Conservation (phyloP, 2,113 vertebrate genomes). For the Chrysemys picta region DNA sequence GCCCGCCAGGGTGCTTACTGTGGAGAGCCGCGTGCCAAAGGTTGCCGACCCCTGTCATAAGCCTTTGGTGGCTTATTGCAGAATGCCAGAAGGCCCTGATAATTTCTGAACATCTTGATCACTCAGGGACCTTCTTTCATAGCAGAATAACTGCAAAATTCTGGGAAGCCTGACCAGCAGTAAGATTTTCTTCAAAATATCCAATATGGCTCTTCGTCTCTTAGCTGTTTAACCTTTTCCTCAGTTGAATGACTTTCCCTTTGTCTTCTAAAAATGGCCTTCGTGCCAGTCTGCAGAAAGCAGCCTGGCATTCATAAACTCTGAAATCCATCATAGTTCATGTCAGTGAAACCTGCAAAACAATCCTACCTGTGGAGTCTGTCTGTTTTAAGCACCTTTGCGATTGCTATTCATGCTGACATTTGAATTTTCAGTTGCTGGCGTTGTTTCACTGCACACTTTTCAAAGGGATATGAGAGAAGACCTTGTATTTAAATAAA, state of each 20-base stretch:
- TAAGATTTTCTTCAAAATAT: neutral
- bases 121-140: conserved; percentile 10
- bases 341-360: too few relatives aligned
- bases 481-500: conserved; percentile 16
- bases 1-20: too few relatives aligned
- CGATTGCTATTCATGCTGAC: neutral
- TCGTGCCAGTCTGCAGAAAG: neutral
- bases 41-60: neutral
- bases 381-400: neutral
- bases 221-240: neutral
- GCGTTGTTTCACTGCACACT: neutral
- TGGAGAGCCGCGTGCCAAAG: too few relatives aligned
- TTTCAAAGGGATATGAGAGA: neutral
- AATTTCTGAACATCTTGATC: conserved; percentile 39
- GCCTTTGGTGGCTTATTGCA: neutral
- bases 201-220: neutral
- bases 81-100: neutral
- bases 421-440: neutral
- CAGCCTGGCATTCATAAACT: neutral
- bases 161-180: neutral
- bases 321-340: neutral
- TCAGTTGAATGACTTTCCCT: neutral
- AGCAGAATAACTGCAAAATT: neutral
- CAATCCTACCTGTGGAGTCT: neutral
- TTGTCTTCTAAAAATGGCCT: conserved; percentile 11